These are phyloP conservation scores for Lepus americanus DNA, from an alignment of 2,113 vertebrate species.

Conservation along the genomic window DNA sequence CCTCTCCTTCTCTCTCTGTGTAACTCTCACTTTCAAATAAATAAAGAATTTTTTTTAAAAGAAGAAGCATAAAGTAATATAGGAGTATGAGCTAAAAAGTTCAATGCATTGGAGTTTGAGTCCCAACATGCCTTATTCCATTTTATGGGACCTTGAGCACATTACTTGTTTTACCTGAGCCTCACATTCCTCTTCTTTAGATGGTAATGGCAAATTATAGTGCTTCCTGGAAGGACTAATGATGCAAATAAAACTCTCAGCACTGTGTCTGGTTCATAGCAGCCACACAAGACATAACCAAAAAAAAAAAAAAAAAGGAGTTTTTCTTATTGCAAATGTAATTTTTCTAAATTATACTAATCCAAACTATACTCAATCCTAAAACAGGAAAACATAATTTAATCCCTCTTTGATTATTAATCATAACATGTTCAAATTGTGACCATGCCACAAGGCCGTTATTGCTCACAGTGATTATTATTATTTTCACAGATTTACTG, in stretches of 20 bases:
- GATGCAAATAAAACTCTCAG: background rate
- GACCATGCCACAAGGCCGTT: background rate
- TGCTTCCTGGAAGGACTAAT: background rate
- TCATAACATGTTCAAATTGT: background rate
- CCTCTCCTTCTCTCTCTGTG: too few species aligned
- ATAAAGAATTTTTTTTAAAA: background rate
- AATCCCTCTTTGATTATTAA: background rate
- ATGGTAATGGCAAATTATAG: background rate
- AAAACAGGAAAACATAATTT: background rate
- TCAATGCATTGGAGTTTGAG: background rate
- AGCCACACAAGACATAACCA: background rate
- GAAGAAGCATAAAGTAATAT: background rate
- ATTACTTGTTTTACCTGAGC: background rate
- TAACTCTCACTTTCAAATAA: too few species aligned
- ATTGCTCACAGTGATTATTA: background rate
- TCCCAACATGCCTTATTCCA: background rate
- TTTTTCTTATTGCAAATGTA: background rate
- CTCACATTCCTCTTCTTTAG: background rate
- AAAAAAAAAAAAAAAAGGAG: background rate
- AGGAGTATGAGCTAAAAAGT: background rate
- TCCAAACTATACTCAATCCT: constrained; percentile 25
- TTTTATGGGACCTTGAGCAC: background rate
- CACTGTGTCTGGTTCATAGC: background rate
- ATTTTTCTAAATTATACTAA: background rate
- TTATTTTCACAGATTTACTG: background rate